These are phyloP conservation scores for Hyperoodon ampullatus DNA, from an alignment of 2,113 vertebrate genomes.

Conservation along the genomic window DNA sequence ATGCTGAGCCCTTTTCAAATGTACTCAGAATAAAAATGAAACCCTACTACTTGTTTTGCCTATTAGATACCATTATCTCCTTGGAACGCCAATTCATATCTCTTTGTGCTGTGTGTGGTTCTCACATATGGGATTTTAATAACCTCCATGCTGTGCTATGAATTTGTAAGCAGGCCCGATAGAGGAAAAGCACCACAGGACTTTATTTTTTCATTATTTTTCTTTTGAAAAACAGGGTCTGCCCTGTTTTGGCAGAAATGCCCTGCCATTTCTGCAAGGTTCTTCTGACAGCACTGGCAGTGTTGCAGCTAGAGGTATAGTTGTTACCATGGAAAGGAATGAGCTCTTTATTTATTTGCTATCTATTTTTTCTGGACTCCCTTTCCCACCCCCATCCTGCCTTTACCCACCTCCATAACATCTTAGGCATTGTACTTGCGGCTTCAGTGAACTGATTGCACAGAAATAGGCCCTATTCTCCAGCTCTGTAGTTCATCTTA, in stretches of 20 bases:
- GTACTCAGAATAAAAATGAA: constrained; percentile 82
- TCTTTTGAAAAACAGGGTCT: constrained; percentile 81
- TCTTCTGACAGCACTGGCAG: constrained; percentile 46
- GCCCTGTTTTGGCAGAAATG: not conserved
- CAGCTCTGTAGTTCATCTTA: not conserved
- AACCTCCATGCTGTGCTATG: constrained; percentile 88
- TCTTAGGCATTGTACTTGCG: not conserved
- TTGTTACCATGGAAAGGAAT: constrained; percentile 62
- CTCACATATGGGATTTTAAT: constrained; percentile 91
- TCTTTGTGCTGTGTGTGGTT: constrained; percentile 86
- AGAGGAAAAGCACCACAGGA: constrained; percentile 85
- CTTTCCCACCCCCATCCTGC: not conserved
- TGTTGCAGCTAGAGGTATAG: not conserved
- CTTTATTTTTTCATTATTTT: constrained; percentile 87
- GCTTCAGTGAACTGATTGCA: constrained; percentile 26
- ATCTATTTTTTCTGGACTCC: constrained; percentile 46
- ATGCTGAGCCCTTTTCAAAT: constrained; percentile 82
- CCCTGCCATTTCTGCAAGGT: constrained; percentile 70
- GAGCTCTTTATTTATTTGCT: constrained; percentile 59
- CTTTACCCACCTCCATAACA: not conserved
- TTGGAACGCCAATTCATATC: constrained; percentile 88
- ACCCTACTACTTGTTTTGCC: constrained; percentile 84
- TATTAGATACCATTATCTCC: constrained; percentile 90
- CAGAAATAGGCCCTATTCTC: constrained; percentile 6
- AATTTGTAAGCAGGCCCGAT: constrained; percentile 87